A percentile compares a stretch with the other conserved stretches of the same genome.
Evolutionary conservation across 2,888 invertebrate species (phyloP).

Genomic region (Plemyria rubiginata): DNA sequence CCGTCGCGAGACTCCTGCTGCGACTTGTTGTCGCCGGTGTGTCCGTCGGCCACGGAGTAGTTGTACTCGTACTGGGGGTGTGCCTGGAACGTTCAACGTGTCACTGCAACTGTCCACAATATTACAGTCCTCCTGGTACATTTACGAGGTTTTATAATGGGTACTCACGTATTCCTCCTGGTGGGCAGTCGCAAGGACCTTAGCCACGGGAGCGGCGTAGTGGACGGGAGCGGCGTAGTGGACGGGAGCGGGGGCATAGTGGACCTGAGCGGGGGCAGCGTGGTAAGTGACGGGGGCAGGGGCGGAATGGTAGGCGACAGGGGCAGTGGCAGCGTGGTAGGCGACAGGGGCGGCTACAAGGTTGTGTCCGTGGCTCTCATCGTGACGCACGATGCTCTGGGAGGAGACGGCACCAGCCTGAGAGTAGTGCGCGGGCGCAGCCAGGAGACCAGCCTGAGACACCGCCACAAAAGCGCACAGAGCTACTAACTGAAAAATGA

Average conservation of each 20-base stretch:
- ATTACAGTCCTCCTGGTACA: background rate
- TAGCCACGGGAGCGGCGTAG: constrained; percentile 44
- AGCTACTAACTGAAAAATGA: constrained; percentile 54
- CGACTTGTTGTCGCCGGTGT: constrained; percentile 84
- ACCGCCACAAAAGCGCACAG: constrained; percentile 49
- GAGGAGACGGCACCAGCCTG: constrained; percentile 64
- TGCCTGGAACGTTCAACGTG: constrained; percentile 49
- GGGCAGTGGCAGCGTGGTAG: constrained; percentile 49
- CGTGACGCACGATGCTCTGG: constrained; percentile 68
- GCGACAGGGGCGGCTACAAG: constrained; percentile 43
- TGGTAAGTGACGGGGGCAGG: constrained; percentile 38
- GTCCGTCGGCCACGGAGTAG: constrained; percentile 83
- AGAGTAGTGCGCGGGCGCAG: constrained; percentile 67
- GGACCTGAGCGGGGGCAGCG: too few relatives aligned
- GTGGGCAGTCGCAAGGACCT: constrained; percentile 48
- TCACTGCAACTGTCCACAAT: background rate
- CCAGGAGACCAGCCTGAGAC: constrained; percentile 54
- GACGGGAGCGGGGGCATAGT: constrained; percentile 12
- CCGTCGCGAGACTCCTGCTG: constrained; percentile 83
- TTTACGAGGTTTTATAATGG: background rate
- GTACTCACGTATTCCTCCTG: constrained; percentile 39
- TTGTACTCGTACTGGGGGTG: constrained; percentile 80
- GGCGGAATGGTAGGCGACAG: constrained; percentile 37
- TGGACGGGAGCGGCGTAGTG: constrained; percentile 45
- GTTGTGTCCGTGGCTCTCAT: constrained; percentile 56